These are phyloP conservation scores for Cacatua alba DNA, from an alignment of 2,113 vertebrate species.

Conservation along the genomic window DNA sequence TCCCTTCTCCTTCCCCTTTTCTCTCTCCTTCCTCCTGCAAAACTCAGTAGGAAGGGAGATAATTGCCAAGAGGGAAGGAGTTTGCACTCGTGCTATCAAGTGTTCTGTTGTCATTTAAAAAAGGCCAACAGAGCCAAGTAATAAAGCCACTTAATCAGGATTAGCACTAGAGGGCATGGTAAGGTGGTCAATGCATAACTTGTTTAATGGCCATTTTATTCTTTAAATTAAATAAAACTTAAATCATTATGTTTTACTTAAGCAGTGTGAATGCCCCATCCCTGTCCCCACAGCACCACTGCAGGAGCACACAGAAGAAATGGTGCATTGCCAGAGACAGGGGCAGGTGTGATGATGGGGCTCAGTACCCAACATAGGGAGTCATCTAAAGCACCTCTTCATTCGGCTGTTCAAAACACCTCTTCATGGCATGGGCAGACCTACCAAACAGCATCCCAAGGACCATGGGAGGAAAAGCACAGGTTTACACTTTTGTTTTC, in stretches of 20 bases:
- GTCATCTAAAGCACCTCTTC: background rate
- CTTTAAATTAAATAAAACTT: conserved; percentile 69
- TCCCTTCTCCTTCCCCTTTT: conserved; percentile 6
- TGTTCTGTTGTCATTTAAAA: conserved; percentile 56
- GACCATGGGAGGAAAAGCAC: background rate
- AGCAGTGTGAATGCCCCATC: background rate
- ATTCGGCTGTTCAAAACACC: background rate
- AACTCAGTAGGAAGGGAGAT: conserved; percentile 49
- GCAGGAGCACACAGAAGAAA: background rate
- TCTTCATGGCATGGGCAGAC: background rate
- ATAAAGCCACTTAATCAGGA: conserved; percentile 66
- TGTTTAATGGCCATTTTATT: conserved; percentile 62
- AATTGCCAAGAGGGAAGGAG: conserved; percentile 55
- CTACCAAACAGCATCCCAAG: background rate
- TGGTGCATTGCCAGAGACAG: background rate
- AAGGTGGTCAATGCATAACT: conserved; percentile 60
- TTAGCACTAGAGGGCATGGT: conserved; percentile 54
- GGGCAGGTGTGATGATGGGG: background rate
- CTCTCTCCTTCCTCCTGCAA: conserved; percentile 54
- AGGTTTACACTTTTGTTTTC: background rate
- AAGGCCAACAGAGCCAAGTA: conserved; percentile 64
- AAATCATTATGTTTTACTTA: conserved; percentile 49
- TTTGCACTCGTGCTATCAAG: background rate
- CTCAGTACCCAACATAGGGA: accelerated
- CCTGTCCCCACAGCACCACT: background rate